Evolutionary conservation across 2,797 vertebrate genomes (phyloP).

Genomic region (Sphenopsis melanotis): DNA sequence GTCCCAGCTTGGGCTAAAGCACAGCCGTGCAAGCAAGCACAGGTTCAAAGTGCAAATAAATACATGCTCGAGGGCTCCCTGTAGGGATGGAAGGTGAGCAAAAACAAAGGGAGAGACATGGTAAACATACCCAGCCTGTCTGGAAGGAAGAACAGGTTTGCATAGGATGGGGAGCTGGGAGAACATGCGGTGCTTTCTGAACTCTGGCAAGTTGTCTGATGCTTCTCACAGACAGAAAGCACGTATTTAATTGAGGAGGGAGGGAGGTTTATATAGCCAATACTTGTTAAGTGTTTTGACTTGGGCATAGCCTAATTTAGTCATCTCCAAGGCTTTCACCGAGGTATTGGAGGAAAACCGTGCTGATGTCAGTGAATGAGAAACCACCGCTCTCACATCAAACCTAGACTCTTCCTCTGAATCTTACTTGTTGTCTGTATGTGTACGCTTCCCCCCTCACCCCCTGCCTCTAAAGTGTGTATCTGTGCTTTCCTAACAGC

Average conservation of each 20-base stretch:
- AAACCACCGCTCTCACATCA: not conserved
- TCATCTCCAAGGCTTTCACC: not conserved
- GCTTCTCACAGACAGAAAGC: not conserved
- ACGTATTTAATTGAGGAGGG: not conserved
- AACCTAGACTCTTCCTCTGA: not conserved
- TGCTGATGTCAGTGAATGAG: not conserved
- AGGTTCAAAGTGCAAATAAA: constrained; percentile 61
- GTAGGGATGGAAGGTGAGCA: constrained; percentile 40
- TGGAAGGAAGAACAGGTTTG: constrained; percentile 57
- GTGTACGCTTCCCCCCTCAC: not conserved
- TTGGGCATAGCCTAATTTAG: not conserved
- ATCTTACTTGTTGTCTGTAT: not conserved
- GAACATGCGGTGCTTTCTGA: not conserved
- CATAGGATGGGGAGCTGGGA: not conserved
- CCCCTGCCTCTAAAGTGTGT: too few relatives aligned
- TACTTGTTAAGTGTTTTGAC: not conserved
- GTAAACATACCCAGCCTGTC: constrained; percentile 53
- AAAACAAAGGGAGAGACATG: constrained; percentile 44
- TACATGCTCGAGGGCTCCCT: constrained; percentile 50
- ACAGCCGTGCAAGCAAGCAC: not conserved
- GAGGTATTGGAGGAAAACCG: not conserved
- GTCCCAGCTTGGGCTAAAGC: constrained; percentile 27
- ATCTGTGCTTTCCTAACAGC: not conserved
- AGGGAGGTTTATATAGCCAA: not conserved
- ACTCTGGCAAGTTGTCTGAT: not conserved